A percentile compares a stretch with the other conserved stretches of the same genome.
Evolutionary conservation across 2,113 vertebrate genomes (phyloP).

Genomic region (Canis aureus): DNA sequence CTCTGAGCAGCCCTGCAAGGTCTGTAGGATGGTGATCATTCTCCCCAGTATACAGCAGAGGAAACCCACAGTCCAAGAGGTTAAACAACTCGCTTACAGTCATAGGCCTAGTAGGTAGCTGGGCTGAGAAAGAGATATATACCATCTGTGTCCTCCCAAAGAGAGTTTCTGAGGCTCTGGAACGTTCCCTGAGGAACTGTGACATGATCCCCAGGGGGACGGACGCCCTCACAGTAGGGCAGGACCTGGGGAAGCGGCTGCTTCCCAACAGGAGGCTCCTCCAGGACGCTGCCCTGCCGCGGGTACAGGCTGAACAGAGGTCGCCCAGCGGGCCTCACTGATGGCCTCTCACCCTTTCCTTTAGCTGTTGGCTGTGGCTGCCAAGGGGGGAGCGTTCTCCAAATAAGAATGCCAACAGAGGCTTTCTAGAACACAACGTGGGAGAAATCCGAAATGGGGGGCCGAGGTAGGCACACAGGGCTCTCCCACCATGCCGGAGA

Average conservation of each 20-base stretch:
- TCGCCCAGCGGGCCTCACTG: background rate
- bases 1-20: background rate
- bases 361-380: background rate
- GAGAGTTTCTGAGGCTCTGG: background rate
- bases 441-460: background rate
- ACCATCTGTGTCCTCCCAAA: constrained; percentile 16
- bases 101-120: background rate
- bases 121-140: background rate
- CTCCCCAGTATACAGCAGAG: background rate
- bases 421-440: background rate
- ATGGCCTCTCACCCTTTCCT: background rate
- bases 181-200: background rate
- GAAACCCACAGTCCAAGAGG: constrained; percentile 31
- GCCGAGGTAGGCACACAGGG: background rate
- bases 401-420: background rate
- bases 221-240: background rate
- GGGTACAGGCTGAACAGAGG: background rate
- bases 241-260: background rate
- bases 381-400: background rate
- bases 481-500: background rate
- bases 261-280: background rate
- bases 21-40: background rate
- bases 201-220: background rate
- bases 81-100: background rate
- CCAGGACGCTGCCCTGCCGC: background rate